Evolutionary conservation across 2,797 vertebrate genomes (phyloP), one percentile per base, ranked within the genome.

Genomic region (Sphenopsis melanotis): DNA sequence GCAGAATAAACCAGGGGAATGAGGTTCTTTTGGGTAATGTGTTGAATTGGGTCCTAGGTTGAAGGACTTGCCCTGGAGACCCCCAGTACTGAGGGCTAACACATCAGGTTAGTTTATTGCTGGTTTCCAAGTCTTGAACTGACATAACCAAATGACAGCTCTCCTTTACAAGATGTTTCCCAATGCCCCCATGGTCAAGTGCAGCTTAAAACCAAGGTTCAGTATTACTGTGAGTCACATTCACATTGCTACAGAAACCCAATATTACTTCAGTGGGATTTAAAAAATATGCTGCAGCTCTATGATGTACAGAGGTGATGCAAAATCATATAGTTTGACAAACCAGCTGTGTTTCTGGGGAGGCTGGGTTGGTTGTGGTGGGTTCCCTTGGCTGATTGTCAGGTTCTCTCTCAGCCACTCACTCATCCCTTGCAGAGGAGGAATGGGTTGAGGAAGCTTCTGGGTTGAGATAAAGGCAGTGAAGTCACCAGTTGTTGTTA

Each of bases 191-290:
- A 0, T 36, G 19, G 56, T 49, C 56, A 69, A 23, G 15, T 39
- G 29, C 47, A 56, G 19, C 37, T 24, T 75, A 6, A 61, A 61
- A 22, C 22, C 13, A 15, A 0, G 0, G 42, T 61, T 83, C 53
- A 20, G 0, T 52, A 15, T 47, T 74, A 7, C 12, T 42, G 30
- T 19, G 34, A 52, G 18, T 61, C 34, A 16, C 7, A 21, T 30
- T 69, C 52, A 60, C 6, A 0, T 14, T 21, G 21, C 49, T 50
- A 6, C 1, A 61, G 1, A 16, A 47, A 46, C 12, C 11, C 4
- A 11, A 0, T 32, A 8, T 32, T 39, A 10, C 27, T 66, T 57
- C 64, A 57, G 1, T 23, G 24, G 53, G 32, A 52, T 53, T 70
- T 46, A 7, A 68, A 56, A 26, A 42, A 26, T 10, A 21, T 0